Conservation (phyloP, 2,113 vertebrate species). For the Tonatia bakeri region DNA sequence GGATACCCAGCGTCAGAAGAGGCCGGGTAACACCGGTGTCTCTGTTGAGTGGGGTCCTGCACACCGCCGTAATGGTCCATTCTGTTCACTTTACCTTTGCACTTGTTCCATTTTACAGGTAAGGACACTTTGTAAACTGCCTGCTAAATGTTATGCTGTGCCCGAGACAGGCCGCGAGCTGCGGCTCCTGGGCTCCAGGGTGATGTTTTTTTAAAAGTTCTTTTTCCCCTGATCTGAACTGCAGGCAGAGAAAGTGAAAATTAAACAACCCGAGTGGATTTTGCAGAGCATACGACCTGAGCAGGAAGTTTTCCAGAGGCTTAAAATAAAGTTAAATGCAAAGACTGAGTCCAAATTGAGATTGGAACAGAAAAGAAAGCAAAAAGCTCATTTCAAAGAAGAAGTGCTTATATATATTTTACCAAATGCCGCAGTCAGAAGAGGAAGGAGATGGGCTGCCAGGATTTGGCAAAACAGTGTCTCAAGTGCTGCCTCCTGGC, state of each 20-base stretch:
- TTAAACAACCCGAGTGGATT: neutral
- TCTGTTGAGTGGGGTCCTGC: neutral
- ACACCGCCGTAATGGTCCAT: rapidly evolving
- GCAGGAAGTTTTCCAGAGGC: neutral
- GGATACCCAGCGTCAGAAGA: neutral
- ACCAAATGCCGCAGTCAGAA: neutral
- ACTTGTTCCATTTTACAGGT: neutral
- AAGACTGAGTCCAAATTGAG: neutral
- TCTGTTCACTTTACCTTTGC: neutral
- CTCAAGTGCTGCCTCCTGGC: neutral
- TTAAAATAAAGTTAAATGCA: neutral
- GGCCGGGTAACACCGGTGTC: neutral
- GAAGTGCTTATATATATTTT: neutral
- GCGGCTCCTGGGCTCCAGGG: neutral
- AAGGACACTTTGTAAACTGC: neutral
- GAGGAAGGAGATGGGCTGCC: neutral
- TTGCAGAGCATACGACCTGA: neutral
- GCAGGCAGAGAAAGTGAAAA: neutral
- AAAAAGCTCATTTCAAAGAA: neutral
- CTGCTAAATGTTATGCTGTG: neutral
- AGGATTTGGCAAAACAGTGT: rapidly evolving
- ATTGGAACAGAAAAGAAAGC: neutral
- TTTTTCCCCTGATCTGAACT: neutral
- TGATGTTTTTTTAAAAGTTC: neutral
- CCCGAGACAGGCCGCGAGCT: neutral